phyloP scores from a whole-genome alignment of 1,140 invertebrate species.

The Plectrocnemia conspersa region DNA sequence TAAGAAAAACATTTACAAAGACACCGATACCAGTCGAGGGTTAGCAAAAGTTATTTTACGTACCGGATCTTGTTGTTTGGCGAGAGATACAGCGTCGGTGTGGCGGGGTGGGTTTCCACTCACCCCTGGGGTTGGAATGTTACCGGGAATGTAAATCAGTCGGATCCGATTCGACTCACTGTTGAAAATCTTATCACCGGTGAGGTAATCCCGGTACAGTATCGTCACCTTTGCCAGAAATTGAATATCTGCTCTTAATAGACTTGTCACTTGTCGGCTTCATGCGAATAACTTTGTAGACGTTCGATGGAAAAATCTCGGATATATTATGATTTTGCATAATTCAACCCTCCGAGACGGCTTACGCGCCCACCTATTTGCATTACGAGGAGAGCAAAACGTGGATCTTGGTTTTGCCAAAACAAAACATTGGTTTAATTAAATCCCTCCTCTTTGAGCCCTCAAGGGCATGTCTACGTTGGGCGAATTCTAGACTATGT shows the following conservation, averaged over 20 bases:
- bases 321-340: background rate
- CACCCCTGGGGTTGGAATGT: conserved; percentile 16
- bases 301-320: background rate
- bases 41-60: conserved; percentile 27
- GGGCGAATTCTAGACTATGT: too few species aligned
- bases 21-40: conserved; percentile 9
- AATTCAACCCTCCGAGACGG: background rate
- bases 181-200: conserved; percentile 29
- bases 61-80: conserved; percentile 26
- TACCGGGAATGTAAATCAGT: conserved; percentile 34
- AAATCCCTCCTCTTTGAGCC: conserved; percentile 15
- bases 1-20: too few species aligned
- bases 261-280: conserved; percentile 6
- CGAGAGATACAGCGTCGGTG: conserved; percentile 9
- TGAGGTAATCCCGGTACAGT: conserved; percentile 1
- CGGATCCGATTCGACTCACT: conserved; percentile 29
- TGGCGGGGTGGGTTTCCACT: background rate
- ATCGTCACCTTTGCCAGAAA: conserved; percentile 1
- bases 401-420: conserved; percentile 18
- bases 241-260: conserved; percentile 19
- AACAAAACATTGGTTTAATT: conserved; percentile 27
- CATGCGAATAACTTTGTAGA: background rate
- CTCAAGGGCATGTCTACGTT: too few species aligned
- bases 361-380: too few species aligned
- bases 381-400: conserved; percentile 20